phyloP scores from a whole-genome alignment of 2,797 vertebrate species.

The Pantherophis alleghaniensis region DNA sequence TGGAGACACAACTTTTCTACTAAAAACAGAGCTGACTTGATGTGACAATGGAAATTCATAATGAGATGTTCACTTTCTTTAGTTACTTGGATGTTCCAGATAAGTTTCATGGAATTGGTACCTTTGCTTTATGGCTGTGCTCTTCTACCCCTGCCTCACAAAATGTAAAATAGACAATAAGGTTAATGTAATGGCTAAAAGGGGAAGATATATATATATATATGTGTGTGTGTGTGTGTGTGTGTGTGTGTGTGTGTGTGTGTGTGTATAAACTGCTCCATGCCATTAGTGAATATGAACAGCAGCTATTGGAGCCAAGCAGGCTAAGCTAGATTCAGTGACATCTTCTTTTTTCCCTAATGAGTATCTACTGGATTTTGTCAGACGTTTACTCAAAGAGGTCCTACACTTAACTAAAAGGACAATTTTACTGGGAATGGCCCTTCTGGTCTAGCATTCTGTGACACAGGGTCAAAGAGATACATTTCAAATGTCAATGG shows the following conservation, averaged over 20 bases:
- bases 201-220: not conserved
- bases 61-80: not conserved
- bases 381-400: not conserved
- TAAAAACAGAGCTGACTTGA: not conserved
- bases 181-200: not conserved
- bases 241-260: no score
- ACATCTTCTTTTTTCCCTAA: not conserved
- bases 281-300: no score
- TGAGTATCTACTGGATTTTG: not conserved
- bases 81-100: not conserved
- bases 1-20: not conserved
- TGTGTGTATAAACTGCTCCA: no score
- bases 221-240: no score
- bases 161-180: not conserved
- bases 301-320: no score
- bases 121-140: conserved; percentile 52
- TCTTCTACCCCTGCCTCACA: not conserved
- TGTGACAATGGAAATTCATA: not conserved
- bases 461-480: not conserved
- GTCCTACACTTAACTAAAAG: not conserved
- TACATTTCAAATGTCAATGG: not conserved
- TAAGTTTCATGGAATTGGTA: conserved; percentile 24
- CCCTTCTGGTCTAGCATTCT: not conserved
- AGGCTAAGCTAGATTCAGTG: no score
- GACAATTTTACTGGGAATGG: not conserved